Base-by-base conservation (phyloP, 2,113 vertebrate genomes). In the Poeciliopsis occidentalis region DNA sequence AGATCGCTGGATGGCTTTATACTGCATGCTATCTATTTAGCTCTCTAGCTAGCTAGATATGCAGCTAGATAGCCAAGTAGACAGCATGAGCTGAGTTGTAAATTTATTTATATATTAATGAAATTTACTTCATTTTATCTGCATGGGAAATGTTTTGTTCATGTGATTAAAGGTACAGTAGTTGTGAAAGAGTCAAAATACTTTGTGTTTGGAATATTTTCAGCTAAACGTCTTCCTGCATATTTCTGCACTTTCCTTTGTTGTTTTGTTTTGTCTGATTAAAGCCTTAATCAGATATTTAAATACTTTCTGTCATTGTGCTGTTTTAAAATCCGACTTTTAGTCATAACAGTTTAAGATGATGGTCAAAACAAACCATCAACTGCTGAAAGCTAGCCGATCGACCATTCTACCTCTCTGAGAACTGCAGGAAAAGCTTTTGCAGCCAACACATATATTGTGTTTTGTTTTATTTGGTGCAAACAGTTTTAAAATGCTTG, bases 401-500 rank as follows among this genome's bases (percentile, higher is more conserved):
- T 54, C 64, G 37, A 61, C 51, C 39, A 69, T 57, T 47, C 34
- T 68, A 66, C 65, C 24, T 78, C 4, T 27, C 67, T 30, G 10
- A 12, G 60, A 37, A 13, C 11, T 32, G 30, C 41, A 75, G 29
- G 60, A 67, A 27, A 31, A 6, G 44, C 30, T 2, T 26, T 0
- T 1, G 17, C 41, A 76, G 68, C 69, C 62, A 66, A n/a, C 60
- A 79, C 64, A 69, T 34, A 34, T 26, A 64, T 80, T 39, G 64
- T 63, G 41, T 27, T 74, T 61, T 69, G 34, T 41, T 41, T 41
- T 41, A 66, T 80, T 67, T 47, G 54, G 47, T 81, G 8, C 54
- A 87, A 64, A 81, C 82, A 80, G 22, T n/a, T 44, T 67, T 7
- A n/a, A 54, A 51, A 57, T 57, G 51, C 22, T 24, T 69, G 64